Percentiles rank a stretch among this genome's conserved stretches.
Conservation (phyloP, 1,140 invertebrate species). For the Monochamus saltuarius region DNA sequence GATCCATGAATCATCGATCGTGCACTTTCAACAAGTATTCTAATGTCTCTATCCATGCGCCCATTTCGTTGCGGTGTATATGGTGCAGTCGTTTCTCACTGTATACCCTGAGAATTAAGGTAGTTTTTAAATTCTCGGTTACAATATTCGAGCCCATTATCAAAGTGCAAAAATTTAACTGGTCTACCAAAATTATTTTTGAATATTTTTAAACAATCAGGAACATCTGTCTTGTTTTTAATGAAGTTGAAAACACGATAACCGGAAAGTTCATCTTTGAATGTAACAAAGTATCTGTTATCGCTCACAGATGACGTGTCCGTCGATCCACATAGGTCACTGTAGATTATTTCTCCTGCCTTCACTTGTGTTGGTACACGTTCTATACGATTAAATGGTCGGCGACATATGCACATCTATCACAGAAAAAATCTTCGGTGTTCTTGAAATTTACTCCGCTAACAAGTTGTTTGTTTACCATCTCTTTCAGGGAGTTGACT, state of each 20-base stretch:
- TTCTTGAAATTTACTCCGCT: neutral
- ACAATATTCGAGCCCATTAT: slow-evolving; percentile 39
- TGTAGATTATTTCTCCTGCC: slow-evolving; percentile 14
- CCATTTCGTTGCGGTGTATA: slow-evolving; percentile 53
- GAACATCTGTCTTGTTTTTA: slow-evolving; percentile 41
- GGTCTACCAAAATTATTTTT: slow-evolving; percentile 28
- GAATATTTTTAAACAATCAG: slow-evolving; percentile 36
- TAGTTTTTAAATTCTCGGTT: slow-evolving; percentile 19
- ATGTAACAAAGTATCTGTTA: slow-evolving; percentile 36
- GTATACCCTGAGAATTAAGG: slow-evolving; percentile 35
- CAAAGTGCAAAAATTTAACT: slow-evolving; percentile 36
- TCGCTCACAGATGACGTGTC: slow-evolving; percentile 35
- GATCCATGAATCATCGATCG: slow-evolving; percentile 42
- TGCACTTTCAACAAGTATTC: slow-evolving; percentile 49
- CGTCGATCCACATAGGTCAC: slow-evolving; percentile 47
- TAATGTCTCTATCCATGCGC: slow-evolving; percentile 48
- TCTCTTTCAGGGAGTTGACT: neutral
- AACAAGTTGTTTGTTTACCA: neutral
- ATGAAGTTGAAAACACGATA: slow-evolving; percentile 46
- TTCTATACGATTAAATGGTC: neutral
- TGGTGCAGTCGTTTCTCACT: slow-evolving; percentile 27
- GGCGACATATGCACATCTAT: neutral
- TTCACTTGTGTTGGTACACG: neutral
- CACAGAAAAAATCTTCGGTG: neutral
- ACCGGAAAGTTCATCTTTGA: slow-evolving; percentile 39